Evolutionary conservation across 2,888 invertebrate genomes (phyloP).

Genomic region (Atrina japonica): DNA sequence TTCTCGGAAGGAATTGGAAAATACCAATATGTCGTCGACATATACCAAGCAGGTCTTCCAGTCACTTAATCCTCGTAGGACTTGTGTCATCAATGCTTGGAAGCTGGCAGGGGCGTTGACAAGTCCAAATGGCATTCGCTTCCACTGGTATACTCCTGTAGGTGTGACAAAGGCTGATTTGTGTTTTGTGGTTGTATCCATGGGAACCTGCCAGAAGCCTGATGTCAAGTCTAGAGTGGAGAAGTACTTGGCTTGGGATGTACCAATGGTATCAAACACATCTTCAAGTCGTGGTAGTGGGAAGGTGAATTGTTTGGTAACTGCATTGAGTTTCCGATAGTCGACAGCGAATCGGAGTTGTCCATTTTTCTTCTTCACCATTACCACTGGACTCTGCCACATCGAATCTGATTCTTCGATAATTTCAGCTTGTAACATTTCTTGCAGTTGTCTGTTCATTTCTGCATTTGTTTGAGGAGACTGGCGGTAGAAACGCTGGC

Average conservation of each 20-base stretch:
- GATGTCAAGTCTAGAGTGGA: constrained; percentile 47
- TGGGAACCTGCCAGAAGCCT: not conserved
- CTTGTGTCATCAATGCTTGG: not conserved
- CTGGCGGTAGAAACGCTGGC: constrained; percentile 17
- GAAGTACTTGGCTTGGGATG: constrained; percentile 42
- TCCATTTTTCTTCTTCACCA: constrained; percentile 29
- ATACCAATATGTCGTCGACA: too few species aligned
- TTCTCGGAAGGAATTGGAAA: constrained; percentile 31
- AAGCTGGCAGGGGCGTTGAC: too few species aligned
- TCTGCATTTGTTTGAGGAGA: constrained; percentile 8
- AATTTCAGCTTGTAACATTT: not conserved
- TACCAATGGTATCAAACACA: constrained; percentile 50
- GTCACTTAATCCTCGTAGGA: constrained; percentile 12
- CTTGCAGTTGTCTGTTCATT: constrained; percentile 20
- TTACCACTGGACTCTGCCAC: constrained; percentile 14
- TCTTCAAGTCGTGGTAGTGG: constrained; percentile 51
- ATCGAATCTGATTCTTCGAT: constrained; percentile 11
- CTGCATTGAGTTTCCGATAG: constrained; percentile 46
- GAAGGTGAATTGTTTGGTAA: constrained; percentile 43
- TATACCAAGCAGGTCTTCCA: too few species aligned
- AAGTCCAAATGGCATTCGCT: too few species aligned
- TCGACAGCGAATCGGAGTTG: constrained; percentile 48
- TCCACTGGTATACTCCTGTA: constrained; percentile 16
- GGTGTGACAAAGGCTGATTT: too few species aligned
- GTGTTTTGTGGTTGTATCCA: constrained; percentile 7